Conservation (phyloP, 1,140 invertebrate genomes). For the Drosophila rufa region DNA sequence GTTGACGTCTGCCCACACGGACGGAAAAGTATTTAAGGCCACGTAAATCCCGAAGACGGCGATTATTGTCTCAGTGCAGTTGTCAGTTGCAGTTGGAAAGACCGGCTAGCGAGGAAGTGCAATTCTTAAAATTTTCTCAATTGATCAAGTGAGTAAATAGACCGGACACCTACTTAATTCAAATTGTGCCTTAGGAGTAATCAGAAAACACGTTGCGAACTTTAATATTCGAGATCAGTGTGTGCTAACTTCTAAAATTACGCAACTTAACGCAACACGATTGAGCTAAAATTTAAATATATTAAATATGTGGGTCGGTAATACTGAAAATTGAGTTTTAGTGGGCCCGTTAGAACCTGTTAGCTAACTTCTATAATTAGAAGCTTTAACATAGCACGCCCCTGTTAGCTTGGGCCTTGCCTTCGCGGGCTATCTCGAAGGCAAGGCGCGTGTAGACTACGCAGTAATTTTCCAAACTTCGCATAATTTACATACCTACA, state of each 20-base stretch:
- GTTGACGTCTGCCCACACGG: conserved; percentile 25
- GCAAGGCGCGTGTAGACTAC: conserved; percentile 18
- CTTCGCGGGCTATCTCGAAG: conserved; percentile 17
- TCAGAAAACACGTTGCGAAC: no score
- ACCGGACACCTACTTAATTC: not conserved
- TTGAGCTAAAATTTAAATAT: no score
- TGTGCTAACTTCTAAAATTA: no score
- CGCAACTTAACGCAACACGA: no score
- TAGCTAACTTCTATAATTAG: conserved; percentile 22
- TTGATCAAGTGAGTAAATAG: conserved; percentile 37
- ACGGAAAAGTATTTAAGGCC: conserved; percentile 46
- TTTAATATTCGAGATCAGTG: no score
- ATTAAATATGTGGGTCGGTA: no score
- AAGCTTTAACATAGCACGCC: conserved; percentile 12
- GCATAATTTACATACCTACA: conserved; percentile 32
- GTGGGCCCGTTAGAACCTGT: conserved; percentile 3
- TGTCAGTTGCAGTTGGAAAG: conserved; percentile 36
- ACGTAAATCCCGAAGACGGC: conserved; percentile 2
- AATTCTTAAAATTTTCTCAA: conserved; percentile 39
- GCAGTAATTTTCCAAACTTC: conserved; percentile 53
- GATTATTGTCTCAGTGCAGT: conserved; percentile 63
- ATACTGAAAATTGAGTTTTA: not conserved
- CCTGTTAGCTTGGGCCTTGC: conserved; percentile 14
- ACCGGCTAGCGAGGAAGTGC: conserved; percentile 26
- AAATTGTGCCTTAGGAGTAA: not conserved